A percentile compares a stretch with the other conserved stretches of the same genome.
phyloP scores from a whole-genome alignment of 2,888 invertebrate genomes.

The Thumatha senex region DNA sequence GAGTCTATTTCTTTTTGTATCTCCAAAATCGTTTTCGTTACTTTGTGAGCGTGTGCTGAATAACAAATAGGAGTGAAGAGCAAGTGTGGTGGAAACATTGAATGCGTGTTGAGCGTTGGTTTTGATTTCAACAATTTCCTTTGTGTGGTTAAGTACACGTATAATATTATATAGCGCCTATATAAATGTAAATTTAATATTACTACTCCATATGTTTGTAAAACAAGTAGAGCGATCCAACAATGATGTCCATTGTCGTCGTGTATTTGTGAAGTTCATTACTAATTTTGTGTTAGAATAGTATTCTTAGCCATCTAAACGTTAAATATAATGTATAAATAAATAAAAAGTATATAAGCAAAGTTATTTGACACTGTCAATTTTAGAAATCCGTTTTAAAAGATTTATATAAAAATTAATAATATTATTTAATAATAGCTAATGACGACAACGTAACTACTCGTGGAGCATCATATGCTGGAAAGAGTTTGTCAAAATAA shows the following conservation, averaged over 20 bases:
- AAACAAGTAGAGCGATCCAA: not conserved
- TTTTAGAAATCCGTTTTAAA: no score
- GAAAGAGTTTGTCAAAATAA: no score
- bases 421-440: no score
- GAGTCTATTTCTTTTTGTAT: slow-evolving; percentile 6
- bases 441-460: no score
- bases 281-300: not conserved
- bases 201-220: not conserved
- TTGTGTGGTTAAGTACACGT: not conserved
- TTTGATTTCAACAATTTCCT: slow-evolving; percentile 3
- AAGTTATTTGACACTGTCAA: no score
- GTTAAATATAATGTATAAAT: no score
- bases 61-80: slow-evolving; percentile 7
- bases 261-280: not conserved
- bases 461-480: no score
- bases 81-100: slow-evolving; percentile 9
- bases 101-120: slow-evolving; percentile 3
- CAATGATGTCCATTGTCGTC: not conserved
- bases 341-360: no score
- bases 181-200: not conserved
- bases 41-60: slow-evolving; percentile 8
- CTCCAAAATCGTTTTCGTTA: slow-evolving; percentile 9
- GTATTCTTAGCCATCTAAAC: no score
- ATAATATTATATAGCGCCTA: not conserved
- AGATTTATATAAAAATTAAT: no score